These are phyloP conservation scores for Echinometra lucunter DNA, from an alignment of 53 echinoderm and acorn worm genomes.

Conservation along the genomic window DNA sequence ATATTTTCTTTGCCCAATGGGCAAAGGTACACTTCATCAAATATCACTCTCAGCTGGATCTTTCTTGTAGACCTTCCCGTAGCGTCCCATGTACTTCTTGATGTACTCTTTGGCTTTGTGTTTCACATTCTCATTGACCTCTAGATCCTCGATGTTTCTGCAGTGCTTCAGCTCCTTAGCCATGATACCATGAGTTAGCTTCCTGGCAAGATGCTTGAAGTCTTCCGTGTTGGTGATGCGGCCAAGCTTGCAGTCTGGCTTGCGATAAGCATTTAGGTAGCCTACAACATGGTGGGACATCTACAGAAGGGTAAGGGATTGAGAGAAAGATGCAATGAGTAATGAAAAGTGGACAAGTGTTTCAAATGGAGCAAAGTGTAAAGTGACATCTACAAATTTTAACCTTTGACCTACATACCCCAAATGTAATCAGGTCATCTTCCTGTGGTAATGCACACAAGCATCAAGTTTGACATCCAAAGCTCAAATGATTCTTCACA, in stretches of 20 bases:
- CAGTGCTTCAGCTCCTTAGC: constrained; percentile 96
- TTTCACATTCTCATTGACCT: constrained; percentile 97
- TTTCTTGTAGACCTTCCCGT: constrained; percentile 90
- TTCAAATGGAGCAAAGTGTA: no score
- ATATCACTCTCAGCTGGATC: constrained; percentile 73
- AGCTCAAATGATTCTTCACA: no score
- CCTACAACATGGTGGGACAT: constrained; percentile 95
- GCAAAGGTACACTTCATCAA: neutral
- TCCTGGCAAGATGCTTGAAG: constrained; percentile 96
- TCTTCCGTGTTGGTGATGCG: constrained; percentile 93
- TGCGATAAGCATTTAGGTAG: constrained; percentile 90
- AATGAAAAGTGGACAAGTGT: no score
- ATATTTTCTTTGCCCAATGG: neutral
- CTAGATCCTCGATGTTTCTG: constrained; percentile 92
- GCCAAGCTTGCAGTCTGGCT: constrained; percentile 96
- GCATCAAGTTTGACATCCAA: no score
- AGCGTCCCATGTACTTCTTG: constrained; percentile 93
- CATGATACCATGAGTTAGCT: constrained; percentile 98
- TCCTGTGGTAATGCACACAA: no score
- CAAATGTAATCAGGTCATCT: no score
- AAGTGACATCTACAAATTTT: no score
- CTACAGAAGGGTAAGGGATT: constrained; percentile 55
- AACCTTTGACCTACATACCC: no score
- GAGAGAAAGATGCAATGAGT: neutral
- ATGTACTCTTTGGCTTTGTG: constrained; percentile 98